phyloP scores from a whole-genome alignment of 1,140 invertebrate genomes.

The Penaeus indicus region DNA sequence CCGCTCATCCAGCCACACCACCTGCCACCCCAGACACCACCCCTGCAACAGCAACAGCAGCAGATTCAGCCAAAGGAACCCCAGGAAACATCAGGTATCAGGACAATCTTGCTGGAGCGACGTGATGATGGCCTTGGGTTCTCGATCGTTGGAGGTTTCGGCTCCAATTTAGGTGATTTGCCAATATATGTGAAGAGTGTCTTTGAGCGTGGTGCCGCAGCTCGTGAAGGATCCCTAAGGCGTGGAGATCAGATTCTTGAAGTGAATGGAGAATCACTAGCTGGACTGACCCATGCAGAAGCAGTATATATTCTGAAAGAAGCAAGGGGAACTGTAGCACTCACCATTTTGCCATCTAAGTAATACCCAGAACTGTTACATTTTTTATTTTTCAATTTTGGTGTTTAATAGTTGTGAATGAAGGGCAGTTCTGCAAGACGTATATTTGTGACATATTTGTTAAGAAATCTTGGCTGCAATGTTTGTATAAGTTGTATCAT shows the following conservation, averaged over 20 bases:
- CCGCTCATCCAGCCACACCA: constrained; percentile 35
- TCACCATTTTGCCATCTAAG: constrained; percentile 72
- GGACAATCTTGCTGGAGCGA: constrained; percentile 77
- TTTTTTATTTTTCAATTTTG: constrained; percentile 55
- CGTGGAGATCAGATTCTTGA: constrained; percentile 76
- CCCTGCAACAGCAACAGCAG: constrained; percentile 64
- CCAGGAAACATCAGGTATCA: constrained; percentile 50
- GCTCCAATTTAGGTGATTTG: constrained; percentile 82
- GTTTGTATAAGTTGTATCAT: too few species aligned
- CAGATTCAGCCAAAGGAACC: constrained; percentile 61
- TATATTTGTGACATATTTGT: constrained; percentile 25
- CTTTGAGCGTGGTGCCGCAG: constrained; percentile 82
- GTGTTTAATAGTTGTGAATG: constrained; percentile 52
- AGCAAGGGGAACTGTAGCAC: constrained; percentile 74
- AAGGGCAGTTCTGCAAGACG: constrained; percentile 18
- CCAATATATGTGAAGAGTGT: constrained; percentile 89
- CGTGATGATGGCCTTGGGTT: constrained; percentile 84
- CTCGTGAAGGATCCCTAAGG: constrained; percentile 77
- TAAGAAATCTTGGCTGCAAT: neutral
- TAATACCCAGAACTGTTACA: constrained; percentile 21
- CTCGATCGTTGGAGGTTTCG: constrained; percentile 84
- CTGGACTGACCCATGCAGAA: constrained; percentile 76
- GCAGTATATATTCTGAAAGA: constrained; percentile 77
- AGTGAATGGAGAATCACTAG: constrained; percentile 74
- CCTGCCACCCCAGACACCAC: constrained; percentile 45